Base-by-base conservation (phyloP, 2,797 vertebrate genomes). In the Smutsia gigantea region DNA sequence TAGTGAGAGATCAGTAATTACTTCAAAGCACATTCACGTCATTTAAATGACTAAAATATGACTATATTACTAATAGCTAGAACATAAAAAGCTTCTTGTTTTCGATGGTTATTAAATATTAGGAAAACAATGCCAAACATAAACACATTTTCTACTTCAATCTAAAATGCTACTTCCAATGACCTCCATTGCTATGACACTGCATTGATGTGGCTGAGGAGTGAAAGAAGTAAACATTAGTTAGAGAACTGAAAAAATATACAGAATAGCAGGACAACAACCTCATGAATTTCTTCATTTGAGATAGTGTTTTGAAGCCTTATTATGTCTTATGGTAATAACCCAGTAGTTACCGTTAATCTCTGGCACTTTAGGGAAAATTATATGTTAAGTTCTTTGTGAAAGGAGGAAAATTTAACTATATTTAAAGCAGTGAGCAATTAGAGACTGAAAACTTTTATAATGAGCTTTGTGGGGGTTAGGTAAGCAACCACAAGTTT, bases 371-470 rank as follows among this genome's bases (percentile, higher is more conserved):
- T 92, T 82, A 82, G 74, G 59, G 84, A 66, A 88, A 93, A 71
- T 87, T 75, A 39, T 39, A 63, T 55, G 15, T 46, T 84, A 34
- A 86, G 11, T 71, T 93, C 12, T 75, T 7, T 75, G 19, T 61
- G 42, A 87, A 63, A 51, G n/a, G 34, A 77, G 15, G 49, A 61
- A 83, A 95, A 81, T 34, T 86, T 71, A 81, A 34, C 31, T 74
- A 69, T 12, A 69, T 59, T 88, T 72, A 75, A 95, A 86, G 9
- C 72, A 93, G 89, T 78, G 92, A 88, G 21, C 11, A 90, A 64
- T 89, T 69, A 82, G 53, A 94, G 29, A 46, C 57, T 25, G 23
- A 77, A 94, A 92, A 66, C 3, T 64, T 92, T 53, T 42, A 39
- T 39, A 63, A 71, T 77, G 37, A 64, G 49, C 19, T 68, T 69